Base-by-base conservation (phyloP, 2,888 invertebrate genomes). In the Epsilonema sp. region DNA sequence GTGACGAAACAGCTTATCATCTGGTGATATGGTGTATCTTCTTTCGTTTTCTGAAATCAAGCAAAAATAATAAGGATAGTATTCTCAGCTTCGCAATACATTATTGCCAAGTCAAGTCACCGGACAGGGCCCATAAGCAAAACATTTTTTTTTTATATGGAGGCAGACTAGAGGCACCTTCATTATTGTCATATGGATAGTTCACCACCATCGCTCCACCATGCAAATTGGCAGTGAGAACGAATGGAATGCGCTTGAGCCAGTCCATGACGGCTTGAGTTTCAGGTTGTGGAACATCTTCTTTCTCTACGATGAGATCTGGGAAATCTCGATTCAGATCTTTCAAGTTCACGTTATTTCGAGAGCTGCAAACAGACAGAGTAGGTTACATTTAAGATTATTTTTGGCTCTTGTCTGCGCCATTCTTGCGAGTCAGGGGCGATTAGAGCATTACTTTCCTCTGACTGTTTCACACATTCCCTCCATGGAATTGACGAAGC, bases 281-380 rank as follows among this genome's bases (percentile, higher is more conserved):
- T 71, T 92, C 92, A 3, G 52, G 53, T 65, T 90, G 87, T 16
- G 39, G 40, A 3, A 20, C 4, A 8, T 23, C 5, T 3, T n/a
- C 16, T 60, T 81, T 82, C 56, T 80, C 79, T 67, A 84, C 84
- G 57, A 80, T 76, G 63, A 83, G 84, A 68, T 90, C 90, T 1
- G 90, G 90, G 70, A 92, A 92, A 71, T 92, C 90, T 47, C 92
- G 77, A 70, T 92, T 92, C 58, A 92, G 70, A 65, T 92, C 90
- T 63, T 80, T 82, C 4, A 82, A 82, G 37, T 81, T 76, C 0
- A 85, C 79, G 65, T 87, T 87, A 66, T 82, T 81, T 58, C 83
- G 81, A n/a, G n/a, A n/a, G n/a, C n/a, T n/a, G n/a, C n/a, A 39
- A 16, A 16, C 8, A 8, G 39, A 5, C 11, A 13, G 5, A 8